Percentiles rank a stretch among this genome's conserved stretches.
phyloP scores from a whole-genome alignment of 2,797 vertebrate species.

The Pristis pectinata region DNA sequence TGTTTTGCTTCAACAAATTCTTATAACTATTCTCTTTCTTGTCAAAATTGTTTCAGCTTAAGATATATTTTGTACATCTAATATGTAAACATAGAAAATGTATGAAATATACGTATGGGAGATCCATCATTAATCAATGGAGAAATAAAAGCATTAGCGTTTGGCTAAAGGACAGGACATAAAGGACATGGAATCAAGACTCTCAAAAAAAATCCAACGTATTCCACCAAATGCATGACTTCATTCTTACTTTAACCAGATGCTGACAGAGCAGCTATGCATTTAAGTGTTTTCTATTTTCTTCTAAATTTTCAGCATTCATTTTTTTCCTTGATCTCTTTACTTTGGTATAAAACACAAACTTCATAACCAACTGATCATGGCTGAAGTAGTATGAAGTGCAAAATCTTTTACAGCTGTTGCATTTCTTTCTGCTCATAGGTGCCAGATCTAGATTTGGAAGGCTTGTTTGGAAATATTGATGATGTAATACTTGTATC shows the following conservation, averaged over 20 bases:
- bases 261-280: background rate
- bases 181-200: too few relatives aligned
- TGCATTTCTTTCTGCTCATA: background rate
- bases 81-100: background rate
- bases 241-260: background rate
- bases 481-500: conserved; percentile 76
- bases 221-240: background rate
- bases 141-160: background rate
- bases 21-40: background rate
- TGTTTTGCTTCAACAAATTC: background rate
- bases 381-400: background rate
- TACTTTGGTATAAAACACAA: background rate
- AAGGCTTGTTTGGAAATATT: conserved; percentile 75
- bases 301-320: background rate
- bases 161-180: background rate
- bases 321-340: background rate
- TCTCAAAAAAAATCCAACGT: background rate
- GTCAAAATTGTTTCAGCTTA: background rate
- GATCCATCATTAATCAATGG: background rate
- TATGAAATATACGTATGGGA: background rate
- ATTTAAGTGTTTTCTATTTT: background rate
- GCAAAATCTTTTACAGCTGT: background rate
- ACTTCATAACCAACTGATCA: background rate
- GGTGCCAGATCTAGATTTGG: conserved; percentile 65
- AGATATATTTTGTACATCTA: background rate